Evolutionary conservation across 2,113 vertebrate genomes (phyloP), one percentile per base, ranked within the genome.

Genomic region (Cynocephalus volans): DNA sequence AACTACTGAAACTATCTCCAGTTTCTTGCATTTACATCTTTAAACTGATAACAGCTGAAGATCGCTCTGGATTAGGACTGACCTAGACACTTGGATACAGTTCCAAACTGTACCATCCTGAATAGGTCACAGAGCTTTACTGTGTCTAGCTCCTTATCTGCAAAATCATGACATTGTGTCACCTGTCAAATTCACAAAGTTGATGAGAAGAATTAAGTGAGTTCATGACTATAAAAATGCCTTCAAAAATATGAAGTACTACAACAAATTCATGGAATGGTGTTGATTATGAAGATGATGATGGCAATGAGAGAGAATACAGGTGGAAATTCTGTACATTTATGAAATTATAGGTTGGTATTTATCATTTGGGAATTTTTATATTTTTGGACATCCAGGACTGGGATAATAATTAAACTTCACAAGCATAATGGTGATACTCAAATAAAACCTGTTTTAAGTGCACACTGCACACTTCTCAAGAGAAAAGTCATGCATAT

Each of bases 21-120:
- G 28, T 80, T 93, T 95, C 92, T 96, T 70, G 18, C 28, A 92
- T 83, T 92, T 95, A 73, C 24, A n/a, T 24, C 62, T 77, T 82
- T 45, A 90, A 88, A 50, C 33, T 64, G 60, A 31, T 36, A 83
- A 95, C 17, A 56, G 31, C 62, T 70, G 26, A 33, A 60, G 82
- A 87, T 54, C 64, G n/a, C 13, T 60, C 54, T 45, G 12, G 3
- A 80, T 69, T 48, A 14, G 8, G 26, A 73, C 50, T 31, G 73
- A 79, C n/a, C 18, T 41, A 88, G 24, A 75, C 36, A 26, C 18
- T 33, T 6, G 10, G 52, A 41, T 36, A 21, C 33, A 73, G 10
- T 26, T 28, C 1, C 70, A 60, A 69, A 82, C 56, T 41, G 8
- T 13, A 13, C 64, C 77, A 58, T 33, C 28, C 52, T 31, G 9